Base-by-base conservation (phyloP, 2,888 invertebrate species). In the Elgonia sp. region DNA sequence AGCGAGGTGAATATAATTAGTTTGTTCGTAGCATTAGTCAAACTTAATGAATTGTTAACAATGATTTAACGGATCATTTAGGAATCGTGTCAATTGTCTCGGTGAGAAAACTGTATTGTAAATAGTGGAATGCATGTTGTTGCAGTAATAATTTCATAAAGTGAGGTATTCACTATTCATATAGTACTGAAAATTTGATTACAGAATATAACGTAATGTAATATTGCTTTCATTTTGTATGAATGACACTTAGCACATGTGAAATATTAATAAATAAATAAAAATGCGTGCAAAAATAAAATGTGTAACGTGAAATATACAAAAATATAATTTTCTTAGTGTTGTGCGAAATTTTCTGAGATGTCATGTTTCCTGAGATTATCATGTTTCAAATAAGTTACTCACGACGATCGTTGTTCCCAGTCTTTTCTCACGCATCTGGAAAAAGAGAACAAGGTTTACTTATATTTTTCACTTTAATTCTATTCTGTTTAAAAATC, bases 341-440 rank as follows among this genome's bases (percentile, higher is more conserved):
- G 5, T 16, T n/a, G 2, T 55, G 4, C 2, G 46, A 46, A 46
- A 46, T 46, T 55, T 18, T 14, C 12, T 16, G 7, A 18, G 8
- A n/a, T n/a, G n/a, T n/a, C n/a, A n/a, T n/a, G n/a, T n/a, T n/a
- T n/a, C n/a, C n/a, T n/a, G n/a, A n/a, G n/a, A n/a, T n/a, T n/a
- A n/a, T n/a, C n/a, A n/a, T 16, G 7, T 18, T 18, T 18, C n/a
- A 4, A 12, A 4, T 9, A 67, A 8, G 57, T 18, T 70, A 83
- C 83, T 83, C 37, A 83, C 83, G 83, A 53, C 67, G 55, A 75
- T 21, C 46, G 50, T 29, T 75, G 21, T 76, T 62, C 46, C 62
- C 60, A 62, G 76, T 76, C 70, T 69, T 76, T 55, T 76, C 76
- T 84, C 84, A 76, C 84, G 84, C 84, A 84, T 84, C 84, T 84